A percentile compares a stretch with the other conserved stretches of the same genome.
Conservation (phyloP, 1,140 invertebrate genomes). For the Trichonephila clavata region DNA sequence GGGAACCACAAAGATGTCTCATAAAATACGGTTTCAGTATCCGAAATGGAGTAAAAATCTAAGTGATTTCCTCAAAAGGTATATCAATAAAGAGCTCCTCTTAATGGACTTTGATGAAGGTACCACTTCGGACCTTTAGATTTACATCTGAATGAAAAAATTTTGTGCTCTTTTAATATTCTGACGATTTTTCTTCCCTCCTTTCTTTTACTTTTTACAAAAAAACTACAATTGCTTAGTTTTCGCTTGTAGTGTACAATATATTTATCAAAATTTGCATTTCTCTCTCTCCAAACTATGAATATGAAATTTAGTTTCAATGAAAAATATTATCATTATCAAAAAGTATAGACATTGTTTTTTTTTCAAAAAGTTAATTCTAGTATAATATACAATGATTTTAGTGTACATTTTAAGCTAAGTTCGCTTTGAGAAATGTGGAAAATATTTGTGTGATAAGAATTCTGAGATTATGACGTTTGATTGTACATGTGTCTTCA, state of each 20-base stretch:
- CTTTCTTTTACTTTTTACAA: background rate
- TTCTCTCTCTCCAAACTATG: constrained; percentile 42
- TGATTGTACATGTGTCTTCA: background rate
- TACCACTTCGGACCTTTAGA: constrained; percentile 7
- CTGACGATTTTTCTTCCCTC: background rate
- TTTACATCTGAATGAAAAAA: background rate
- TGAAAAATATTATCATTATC: constrained; percentile 51
- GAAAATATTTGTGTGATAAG: background rate
- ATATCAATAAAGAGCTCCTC: background rate
- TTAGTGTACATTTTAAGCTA: constrained; percentile 16
- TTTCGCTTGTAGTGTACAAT: background rate
- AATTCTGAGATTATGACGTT: background rate
- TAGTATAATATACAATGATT: background rate
- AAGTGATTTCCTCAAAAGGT: background rate
- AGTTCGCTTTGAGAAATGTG: background rate
- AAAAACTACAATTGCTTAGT: background rate
- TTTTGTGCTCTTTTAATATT: constrained; percentile 15
- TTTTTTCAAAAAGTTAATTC: constrained; percentile 45
- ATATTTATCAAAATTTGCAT: constrained; percentile 54
- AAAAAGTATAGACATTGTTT: constrained; percentile 51
- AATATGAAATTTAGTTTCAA: constrained; percentile 59
- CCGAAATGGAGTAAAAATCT: background rate
- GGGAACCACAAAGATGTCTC: background rate
- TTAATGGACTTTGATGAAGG: constrained; percentile 37
- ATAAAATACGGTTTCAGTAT: background rate